Evolutionary conservation across 2,797 vertebrate genomes (phyloP).

Genomic region (Pogoniulus pusillus): DNA sequence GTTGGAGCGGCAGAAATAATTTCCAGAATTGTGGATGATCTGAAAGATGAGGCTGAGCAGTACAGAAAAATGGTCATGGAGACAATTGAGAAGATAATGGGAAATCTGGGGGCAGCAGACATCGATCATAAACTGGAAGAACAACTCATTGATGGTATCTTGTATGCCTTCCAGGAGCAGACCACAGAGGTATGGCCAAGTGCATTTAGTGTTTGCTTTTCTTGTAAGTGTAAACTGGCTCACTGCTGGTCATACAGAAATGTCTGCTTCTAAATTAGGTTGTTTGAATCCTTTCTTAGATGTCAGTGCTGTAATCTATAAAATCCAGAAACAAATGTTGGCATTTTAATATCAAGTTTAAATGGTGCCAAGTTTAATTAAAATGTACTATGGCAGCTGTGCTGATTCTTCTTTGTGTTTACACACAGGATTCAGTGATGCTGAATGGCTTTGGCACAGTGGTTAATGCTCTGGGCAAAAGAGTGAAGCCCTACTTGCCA

Average conservation of each 20-base stretch:
- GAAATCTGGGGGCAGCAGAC: conserved; percentile 96
- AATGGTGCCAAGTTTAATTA: background rate
- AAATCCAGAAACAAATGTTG: background rate
- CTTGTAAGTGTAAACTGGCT: background rate
- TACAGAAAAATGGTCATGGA: conserved; percentile 99
- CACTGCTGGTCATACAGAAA: background rate
- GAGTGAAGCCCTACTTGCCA: conserved; percentile 97
- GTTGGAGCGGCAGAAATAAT: conserved; percentile 99
- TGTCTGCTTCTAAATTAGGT: background rate
- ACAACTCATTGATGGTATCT: conserved; percentile 96
- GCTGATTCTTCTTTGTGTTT: background rate
- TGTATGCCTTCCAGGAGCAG: conserved; percentile 99
- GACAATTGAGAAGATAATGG: conserved; percentile 99
- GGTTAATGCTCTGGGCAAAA: conserved; percentile 97
- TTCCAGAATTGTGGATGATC: conserved; percentile 96
- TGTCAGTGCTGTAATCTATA: background rate
- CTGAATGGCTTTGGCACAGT: conserved; percentile 98
- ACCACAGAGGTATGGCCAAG: conserved; percentile 89
- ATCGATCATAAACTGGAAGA: conserved; percentile 99
- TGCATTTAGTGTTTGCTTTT: background rate
- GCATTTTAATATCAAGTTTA: background rate
- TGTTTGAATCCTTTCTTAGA: background rate
- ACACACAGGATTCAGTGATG: conserved; percentile 96
- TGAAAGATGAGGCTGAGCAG: conserved; percentile 98
- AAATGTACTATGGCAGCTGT: background rate